Evolutionary conservation across 2,888 invertebrate species (phyloP).

Genomic region (Diogma glabrata): DNA sequence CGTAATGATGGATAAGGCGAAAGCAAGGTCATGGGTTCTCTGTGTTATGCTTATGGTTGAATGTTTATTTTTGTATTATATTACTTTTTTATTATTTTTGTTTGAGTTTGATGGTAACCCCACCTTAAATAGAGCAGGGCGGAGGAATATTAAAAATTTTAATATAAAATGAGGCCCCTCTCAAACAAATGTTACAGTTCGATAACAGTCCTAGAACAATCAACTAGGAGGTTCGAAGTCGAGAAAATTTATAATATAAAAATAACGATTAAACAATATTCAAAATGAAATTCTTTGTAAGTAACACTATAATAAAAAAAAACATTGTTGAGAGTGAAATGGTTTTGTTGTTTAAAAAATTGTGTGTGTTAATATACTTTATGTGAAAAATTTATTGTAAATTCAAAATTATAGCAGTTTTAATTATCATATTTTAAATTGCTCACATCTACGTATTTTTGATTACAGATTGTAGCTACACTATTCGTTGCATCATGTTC

Average conservation of each 20-base stretch:
- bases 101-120: conserved; percentile 19
- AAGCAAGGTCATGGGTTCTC: conserved; percentile 21
- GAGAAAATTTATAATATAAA: conserved; percentile 12
- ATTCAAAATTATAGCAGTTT: neutral
- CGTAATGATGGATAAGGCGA: conserved; percentile 17
- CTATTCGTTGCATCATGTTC: conserved; percentile 31
- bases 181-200: conserved; percentile 35
- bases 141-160: conserved; percentile 11
- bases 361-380: neutral
- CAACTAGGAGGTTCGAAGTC: conserved; percentile 33
- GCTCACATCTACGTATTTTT: neutral
- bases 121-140: conserved; percentile 12
- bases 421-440: neutral
- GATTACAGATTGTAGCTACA: conserved; percentile 25
- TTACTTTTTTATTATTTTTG: neutral
- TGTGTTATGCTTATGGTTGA: neutral
- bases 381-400: neutral
- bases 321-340: conserved; percentile 18
- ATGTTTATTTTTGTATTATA: neutral
- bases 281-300: conserved; percentile 18
- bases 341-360: conserved; percentile 13
- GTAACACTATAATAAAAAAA: conserved; percentile 20
- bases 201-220: conserved; percentile 38
- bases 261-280: neutral
- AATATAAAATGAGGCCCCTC: conserved; percentile 35